Percentiles rank a stretch among this genome's conserved stretches.
These are phyloP conservation scores for Scaptomyza caliginosa DNA, from an alignment of 2,888 invertebrate species.

Conservation along the genomic window DNA sequence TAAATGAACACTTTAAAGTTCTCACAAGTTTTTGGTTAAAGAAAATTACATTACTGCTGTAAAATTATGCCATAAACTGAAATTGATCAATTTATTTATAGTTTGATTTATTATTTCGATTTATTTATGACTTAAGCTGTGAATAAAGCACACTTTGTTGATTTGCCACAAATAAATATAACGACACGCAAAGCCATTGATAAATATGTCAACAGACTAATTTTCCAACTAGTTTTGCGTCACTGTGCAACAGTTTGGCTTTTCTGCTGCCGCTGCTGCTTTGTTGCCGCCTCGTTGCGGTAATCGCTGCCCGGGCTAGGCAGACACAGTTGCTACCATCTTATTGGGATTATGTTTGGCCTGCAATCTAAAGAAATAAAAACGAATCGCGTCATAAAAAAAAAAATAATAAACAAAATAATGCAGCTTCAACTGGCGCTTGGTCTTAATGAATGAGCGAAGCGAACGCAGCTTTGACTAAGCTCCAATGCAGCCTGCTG, in stretches of 20 bases:
- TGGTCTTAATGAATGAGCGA: conserved; percentile 68
- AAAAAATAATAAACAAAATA: not conserved
- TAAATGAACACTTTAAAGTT: not conserved
- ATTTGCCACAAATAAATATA: conserved; percentile 34
- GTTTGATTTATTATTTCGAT: conserved; percentile 11
- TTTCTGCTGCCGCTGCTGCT: conserved; percentile 26
- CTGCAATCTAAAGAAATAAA: conserved; percentile 62
- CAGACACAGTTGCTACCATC: conserved; percentile 52
- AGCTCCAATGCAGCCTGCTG: conserved; percentile 47
- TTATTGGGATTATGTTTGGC: conserved; percentile 70
- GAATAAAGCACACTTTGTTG: conserved; percentile 20
- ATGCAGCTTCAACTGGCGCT: conserved; percentile 56
- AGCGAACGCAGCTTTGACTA: conserved; percentile 50
- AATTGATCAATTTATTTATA: conserved; percentile 8
- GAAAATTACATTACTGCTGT: conserved; percentile 2
- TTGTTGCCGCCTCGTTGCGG: conserved; percentile 28
- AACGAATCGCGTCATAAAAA: conserved; percentile 69
- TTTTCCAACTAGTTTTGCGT: conserved; percentile 22
- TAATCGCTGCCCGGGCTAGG: conserved; percentile 51
- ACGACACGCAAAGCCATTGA: conserved; percentile 21
- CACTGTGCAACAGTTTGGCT: conserved; percentile 41
- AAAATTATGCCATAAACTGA: conserved; percentile 1
- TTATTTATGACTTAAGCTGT: conserved; percentile 4
- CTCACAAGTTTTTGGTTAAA: not conserved
- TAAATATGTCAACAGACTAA: conserved; percentile 29